A percentile compares a stretch with the other conserved stretches of the same genome.
These are phyloP conservation scores for Carcina quercana DNA, from an alignment of 2,888 invertebrate species.

Conservation along the genomic window DNA sequence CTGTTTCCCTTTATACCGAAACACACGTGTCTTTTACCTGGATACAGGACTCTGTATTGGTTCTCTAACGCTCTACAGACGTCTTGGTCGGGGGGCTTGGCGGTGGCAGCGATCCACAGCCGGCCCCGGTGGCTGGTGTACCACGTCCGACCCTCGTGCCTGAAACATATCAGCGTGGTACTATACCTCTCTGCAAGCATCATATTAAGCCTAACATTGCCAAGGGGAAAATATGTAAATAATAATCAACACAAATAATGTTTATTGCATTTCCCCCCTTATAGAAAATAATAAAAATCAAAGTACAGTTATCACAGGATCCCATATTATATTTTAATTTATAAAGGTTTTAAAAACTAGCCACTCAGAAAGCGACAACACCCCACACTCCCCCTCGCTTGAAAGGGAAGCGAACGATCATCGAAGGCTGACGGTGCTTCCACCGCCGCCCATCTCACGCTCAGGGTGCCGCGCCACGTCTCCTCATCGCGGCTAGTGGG, in stretches of 20 bases:
- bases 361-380: conserved; percentile 29
- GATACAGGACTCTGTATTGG: conserved; percentile 78
- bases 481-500: conserved; percentile 22
- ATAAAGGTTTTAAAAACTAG: conserved; percentile 16
- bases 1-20: too few relatives aligned
- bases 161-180: too few relatives aligned
- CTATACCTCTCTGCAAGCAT: too few relatives aligned
- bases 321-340: too few relatives aligned
- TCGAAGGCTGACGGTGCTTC: conserved; percentile 14
- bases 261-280: too few relatives aligned
- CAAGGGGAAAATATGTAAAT: too few relatives aligned
- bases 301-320: background rate
- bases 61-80: conserved; percentile 81
- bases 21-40: too few relatives aligned
- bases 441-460: conserved; percentile 51
- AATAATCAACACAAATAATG: too few relatives aligned
- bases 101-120: conserved; percentile 95
- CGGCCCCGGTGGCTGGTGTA: conserved; percentile 93
- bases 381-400: conserved; percentile 16
- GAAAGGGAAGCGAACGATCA: conserved; percentile 17
- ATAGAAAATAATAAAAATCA: too few relatives aligned
- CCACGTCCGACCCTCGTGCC: conserved; percentile 96
- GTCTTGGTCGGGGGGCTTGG: conserved; percentile 80
- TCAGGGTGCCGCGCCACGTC: conserved; percentile 72
- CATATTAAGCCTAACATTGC: too few relatives aligned